These are phyloP conservation scores for Embiotoca jacksoni DNA, from an alignment of 2,113 vertebrate species.

Conservation along the genomic window DNA sequence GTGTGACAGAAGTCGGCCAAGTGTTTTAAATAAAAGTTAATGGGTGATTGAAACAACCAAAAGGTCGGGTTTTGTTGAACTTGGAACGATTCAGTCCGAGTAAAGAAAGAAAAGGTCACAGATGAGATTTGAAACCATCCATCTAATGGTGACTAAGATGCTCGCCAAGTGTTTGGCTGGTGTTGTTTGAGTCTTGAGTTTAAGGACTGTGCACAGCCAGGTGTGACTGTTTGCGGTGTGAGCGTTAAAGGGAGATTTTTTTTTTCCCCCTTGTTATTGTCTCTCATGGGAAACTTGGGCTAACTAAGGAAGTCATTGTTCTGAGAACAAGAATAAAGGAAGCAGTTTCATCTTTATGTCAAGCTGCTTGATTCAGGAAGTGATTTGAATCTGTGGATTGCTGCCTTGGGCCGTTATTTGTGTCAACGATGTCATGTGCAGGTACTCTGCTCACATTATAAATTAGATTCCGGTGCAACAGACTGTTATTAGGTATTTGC, in stretches of 20 bases:
- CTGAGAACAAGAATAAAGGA: slow-evolving; percentile 5
- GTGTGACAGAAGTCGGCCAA: slow-evolving; percentile 23
- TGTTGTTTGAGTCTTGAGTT: slow-evolving; percentile 66
- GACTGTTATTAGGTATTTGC: background rate
- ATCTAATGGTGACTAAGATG: slow-evolving; percentile 13
- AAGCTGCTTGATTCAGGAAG: background rate
- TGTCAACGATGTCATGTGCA: slow-evolving; percentile 31
- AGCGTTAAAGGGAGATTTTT: slow-evolving; percentile 41
- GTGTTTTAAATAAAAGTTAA: slow-evolving; percentile 63
- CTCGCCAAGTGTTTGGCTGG: slow-evolving; percentile 14
- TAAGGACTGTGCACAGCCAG: slow-evolving; percentile 68
- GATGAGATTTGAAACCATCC: slow-evolving; percentile 7
- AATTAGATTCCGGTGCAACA: background rate
- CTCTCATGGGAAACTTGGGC: slow-evolving; percentile 65
- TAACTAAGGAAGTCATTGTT: slow-evolving; percentile 47
- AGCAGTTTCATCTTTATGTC: slow-evolving; percentile 1
- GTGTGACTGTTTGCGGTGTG: slow-evolving; percentile 73
- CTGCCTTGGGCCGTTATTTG: background rate
- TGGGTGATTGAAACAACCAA: slow-evolving; percentile 37
- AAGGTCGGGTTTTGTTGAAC: slow-evolving; percentile 28
- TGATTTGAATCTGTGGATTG: slow-evolving; percentile 12
- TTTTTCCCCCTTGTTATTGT: slow-evolving; percentile 56
- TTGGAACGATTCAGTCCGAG: background rate
- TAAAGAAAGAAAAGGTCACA: slow-evolving; percentile 18
- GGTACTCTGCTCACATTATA: slow-evolving; percentile 62